These are phyloP conservation scores for Heliconius himera DNA, from an alignment of 1,140 invertebrate species.

Conservation along the genomic window DNA sequence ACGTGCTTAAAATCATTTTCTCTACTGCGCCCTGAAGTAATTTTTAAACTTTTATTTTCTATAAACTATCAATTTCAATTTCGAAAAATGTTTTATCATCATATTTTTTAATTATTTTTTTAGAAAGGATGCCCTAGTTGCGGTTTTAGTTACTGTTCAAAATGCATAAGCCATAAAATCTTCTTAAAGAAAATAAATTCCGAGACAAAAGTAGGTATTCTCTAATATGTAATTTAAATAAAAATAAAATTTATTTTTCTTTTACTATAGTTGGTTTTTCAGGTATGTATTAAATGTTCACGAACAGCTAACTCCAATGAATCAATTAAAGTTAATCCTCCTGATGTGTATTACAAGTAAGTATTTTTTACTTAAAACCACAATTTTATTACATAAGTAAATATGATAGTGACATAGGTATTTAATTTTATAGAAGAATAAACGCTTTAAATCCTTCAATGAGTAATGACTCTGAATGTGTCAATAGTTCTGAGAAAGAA, in stretches of 20 bases:
- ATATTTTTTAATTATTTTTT: constrained; percentile 38
- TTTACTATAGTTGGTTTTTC: constrained; percentile 14
- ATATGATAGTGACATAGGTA: not conserved
- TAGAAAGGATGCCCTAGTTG: constrained; percentile 85
- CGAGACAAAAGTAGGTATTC: constrained; percentile 60
- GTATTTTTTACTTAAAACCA: constrained; percentile 22
- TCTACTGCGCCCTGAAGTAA: constrained; percentile 64
- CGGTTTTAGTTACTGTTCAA: constrained; percentile 85
- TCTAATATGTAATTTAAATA: not conserved
- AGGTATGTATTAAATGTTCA: constrained; percentile 76
- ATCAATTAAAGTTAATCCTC: constrained; percentile 57
- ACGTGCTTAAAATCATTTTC: constrained; percentile 64
- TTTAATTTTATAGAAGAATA: constrained; percentile 47
- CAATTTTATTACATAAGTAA: constrained; percentile 11
- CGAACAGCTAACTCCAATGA: constrained; percentile 42
- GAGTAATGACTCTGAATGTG: constrained; percentile 36
- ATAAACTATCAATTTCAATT: not conserved
- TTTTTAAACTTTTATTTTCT: constrained; percentile 4
- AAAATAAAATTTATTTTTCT: not conserved
- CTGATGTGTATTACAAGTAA: constrained; percentile 81
- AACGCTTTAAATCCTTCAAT: constrained; percentile 35
- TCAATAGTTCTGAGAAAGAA: constrained; percentile 69
- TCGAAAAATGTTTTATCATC: not conserved
- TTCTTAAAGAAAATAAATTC: constrained; percentile 76
- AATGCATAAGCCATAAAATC: constrained; percentile 83